Percentiles rank a stretch among this genome's conserved stretches.
Evolutionary conservation across 2,113 vertebrate genomes (phyloP).

Genomic region (Sisor rabdophorus): DNA sequence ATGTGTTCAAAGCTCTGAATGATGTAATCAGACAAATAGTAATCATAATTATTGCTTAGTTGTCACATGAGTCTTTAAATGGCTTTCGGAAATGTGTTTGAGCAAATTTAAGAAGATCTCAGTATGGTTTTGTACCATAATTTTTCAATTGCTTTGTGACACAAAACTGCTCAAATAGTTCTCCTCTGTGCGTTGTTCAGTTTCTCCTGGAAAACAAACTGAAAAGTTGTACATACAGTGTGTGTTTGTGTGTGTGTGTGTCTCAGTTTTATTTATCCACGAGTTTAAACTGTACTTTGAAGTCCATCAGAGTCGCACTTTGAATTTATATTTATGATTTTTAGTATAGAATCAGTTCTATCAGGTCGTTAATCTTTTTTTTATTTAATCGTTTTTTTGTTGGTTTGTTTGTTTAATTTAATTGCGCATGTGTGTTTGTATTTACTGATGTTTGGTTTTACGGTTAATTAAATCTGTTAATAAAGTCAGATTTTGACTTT

Average conservation of each 20-base stretch:
- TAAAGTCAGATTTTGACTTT: constrained; percentile 49
- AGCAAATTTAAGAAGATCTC: constrained; percentile 47
- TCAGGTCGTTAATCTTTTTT: constrained; percentile 67
- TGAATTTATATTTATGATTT: constrained; percentile 79
- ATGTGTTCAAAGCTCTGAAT: not conserved
- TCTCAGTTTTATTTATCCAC: constrained; percentile 74
- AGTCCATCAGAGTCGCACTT: constrained; percentile 74
- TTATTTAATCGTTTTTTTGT: constrained; percentile 27
- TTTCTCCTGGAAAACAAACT: constrained; percentile 58
- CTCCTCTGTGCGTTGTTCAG: constrained; percentile 67
- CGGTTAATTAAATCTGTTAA: constrained; percentile 44
- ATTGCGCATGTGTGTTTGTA: constrained; percentile 64
- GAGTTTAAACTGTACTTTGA: constrained; percentile 73
- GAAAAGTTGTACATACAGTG: constrained; percentile 60
- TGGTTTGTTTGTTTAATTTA: constrained; percentile 46
- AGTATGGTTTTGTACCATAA: constrained; percentile 83
- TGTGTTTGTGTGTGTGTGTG: constrained; percentile 70
- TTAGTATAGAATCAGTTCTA: constrained; percentile 78
- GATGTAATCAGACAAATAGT: not conserved
- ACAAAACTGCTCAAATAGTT: constrained; percentile 79
- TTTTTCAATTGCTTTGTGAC: constrained; percentile 72
- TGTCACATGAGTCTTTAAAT: not conserved
- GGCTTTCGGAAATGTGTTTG: not conserved
- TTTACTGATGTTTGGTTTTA: constrained; percentile 83
- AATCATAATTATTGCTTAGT: constrained; percentile 7